Conservation (phyloP, 2,113 vertebrate genomes). For the Stegostoma tigrinum region DNA sequence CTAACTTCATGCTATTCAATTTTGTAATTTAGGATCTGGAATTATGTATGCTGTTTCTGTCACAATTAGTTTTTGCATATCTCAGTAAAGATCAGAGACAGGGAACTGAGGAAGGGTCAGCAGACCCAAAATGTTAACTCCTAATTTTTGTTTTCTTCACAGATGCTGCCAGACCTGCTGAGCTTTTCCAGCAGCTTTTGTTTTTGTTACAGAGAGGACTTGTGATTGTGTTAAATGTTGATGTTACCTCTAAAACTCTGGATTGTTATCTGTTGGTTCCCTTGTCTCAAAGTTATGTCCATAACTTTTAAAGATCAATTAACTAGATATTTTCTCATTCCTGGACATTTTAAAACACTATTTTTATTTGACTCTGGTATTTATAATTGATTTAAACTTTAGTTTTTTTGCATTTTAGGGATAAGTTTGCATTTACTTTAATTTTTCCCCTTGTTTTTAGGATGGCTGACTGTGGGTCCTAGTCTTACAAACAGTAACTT, state of each 20-base stretch:
- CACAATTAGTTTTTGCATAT: background rate
- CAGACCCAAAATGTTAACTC: no score
- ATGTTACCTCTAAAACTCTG: background rate
- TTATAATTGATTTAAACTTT: background rate
- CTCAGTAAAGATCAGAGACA: background rate
- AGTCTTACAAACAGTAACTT: conserved; percentile 97
- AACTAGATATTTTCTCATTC: background rate
- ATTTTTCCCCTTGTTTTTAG: conserved; percentile 48
- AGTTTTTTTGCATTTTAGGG: background rate
- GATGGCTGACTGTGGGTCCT: conserved; percentile 94
- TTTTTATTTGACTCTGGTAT: background rate
- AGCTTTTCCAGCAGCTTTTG: no score
- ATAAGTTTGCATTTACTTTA: background rate
- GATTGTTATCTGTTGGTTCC: background rate
- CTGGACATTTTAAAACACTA: background rate
- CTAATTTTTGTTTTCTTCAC: no score
- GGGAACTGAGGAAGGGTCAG: no score
- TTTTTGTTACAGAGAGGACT: background rate
- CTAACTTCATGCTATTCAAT: background rate
- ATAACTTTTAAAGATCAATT: background rate
- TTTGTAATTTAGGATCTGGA: background rate
- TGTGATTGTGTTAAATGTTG: background rate
- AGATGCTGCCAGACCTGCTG: no score
- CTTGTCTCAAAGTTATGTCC: background rate
- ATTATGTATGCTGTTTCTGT: background rate